A percentile compares a stretch with the other conserved stretches of the same genome.
phyloP scores from a whole-genome alignment of 1,140 invertebrate genomes.

The Chironomus tepperi region DNA sequence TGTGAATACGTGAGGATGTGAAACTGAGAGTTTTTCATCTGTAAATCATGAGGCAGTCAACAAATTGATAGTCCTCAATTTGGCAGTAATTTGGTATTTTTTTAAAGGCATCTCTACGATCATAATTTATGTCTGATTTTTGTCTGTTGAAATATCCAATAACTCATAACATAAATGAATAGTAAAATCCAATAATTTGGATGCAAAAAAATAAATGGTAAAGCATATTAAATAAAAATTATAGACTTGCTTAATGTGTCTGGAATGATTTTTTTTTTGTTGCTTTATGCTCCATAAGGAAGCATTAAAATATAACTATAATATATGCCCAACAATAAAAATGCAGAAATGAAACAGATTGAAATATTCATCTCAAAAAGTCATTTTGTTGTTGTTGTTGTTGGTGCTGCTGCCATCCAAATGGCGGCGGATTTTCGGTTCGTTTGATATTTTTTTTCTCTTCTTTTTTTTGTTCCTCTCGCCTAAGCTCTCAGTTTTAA shows the following conservation, averaged over 20 bases:
- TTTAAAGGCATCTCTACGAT: too few relatives aligned
- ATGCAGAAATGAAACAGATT: not conserved
- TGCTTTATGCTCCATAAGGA: not conserved
- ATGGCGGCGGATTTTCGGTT: constrained; percentile 22
- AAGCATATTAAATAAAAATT: not conserved
- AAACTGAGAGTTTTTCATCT: too few relatives aligned
- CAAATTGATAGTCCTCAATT: too few relatives aligned
- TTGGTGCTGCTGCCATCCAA: not conserved
- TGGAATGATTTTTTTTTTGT: not conserved
- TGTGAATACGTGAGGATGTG: too few relatives aligned
- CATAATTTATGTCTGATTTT: too few relatives aligned
- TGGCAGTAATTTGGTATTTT: too few relatives aligned
- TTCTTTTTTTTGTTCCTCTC: not conserved
- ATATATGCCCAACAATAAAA: constrained; percentile 1
- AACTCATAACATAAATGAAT: too few relatives aligned
- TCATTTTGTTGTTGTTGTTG: not conserved
- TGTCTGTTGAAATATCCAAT: too few relatives aligned
- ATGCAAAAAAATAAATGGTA: too few relatives aligned
- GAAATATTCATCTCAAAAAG: not conserved
- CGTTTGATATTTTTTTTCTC: constrained; percentile 1
- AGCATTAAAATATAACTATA: not conserved
- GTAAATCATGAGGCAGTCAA: too few relatives aligned
- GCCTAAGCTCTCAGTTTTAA: not conserved
- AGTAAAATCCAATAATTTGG: too few relatives aligned
- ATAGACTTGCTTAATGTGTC: not conserved